phyloP scores from a whole-genome alignment of 2,113 vertebrate species.

The Alectura lathami region DNA sequence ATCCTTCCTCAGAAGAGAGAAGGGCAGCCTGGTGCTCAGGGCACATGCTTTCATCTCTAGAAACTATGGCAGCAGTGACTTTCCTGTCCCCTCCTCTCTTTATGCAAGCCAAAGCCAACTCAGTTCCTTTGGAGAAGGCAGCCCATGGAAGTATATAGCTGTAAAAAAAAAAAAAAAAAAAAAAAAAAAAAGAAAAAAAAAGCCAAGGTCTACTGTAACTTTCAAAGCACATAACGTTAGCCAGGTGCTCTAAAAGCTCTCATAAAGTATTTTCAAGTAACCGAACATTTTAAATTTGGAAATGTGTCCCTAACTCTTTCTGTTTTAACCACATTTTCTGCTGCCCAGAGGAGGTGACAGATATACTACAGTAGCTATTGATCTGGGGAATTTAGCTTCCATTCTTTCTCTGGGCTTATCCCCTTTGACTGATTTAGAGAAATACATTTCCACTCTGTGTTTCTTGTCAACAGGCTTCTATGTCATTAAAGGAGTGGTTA shows the following conservation, averaged over 20 bases:
- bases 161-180: too few relatives aligned
- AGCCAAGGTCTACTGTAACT: not conserved
- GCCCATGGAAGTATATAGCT: rapidly evolving
- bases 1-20: not conserved
- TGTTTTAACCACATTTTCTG: not conserved
- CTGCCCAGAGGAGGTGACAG: not conserved
- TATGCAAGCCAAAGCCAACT: not conserved
- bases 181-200: not conserved
- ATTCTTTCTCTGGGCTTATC: not conserved
- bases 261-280: not conserved
- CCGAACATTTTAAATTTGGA: not conserved
- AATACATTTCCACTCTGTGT: not conserved
- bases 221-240: not conserved
- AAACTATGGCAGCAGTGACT: rapidly evolving
- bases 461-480: not conserved
- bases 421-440: slow-evolving; percentile 1
- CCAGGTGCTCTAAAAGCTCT: not conserved
- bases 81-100: not conserved
- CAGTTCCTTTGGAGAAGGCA: not conserved
- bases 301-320: not conserved
- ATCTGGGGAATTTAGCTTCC: not conserved
- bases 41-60: not conserved
- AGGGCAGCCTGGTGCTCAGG: not conserved
- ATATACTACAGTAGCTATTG: not conserved
- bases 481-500: slow-evolving; percentile 12